A percentile compares a stretch with the other conserved stretches of the same genome.
phyloP scores from a whole-genome alignment of 1,140 invertebrate genomes.

The Pseudachorutes palmiensis region DNA sequence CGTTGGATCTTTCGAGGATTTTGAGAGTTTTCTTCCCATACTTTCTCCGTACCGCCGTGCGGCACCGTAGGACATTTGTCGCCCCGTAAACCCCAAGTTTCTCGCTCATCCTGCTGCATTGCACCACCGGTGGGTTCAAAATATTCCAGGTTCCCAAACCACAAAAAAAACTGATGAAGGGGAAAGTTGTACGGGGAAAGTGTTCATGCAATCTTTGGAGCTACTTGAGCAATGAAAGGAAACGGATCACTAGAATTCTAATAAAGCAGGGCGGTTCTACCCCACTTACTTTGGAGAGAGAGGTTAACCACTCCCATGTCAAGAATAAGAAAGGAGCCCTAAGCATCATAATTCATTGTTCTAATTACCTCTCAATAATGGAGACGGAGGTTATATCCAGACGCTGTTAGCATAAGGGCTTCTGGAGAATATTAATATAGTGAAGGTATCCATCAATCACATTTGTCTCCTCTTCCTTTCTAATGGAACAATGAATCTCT shows the following conservation, averaged over 20 bases:
- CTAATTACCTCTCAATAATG: background rate
- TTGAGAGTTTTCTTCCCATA: constrained; percentile 13
- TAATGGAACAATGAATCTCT: constrained; percentile 11
- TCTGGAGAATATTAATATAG: no score
- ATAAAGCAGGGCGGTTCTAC: background rate
- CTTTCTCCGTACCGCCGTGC: no score
- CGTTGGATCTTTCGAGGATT: constrained; percentile 26
- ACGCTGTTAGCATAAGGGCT: no score
- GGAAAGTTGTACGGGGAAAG: background rate
- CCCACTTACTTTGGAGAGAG: background rate
- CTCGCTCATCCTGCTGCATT: no score
- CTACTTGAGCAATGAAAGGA: background rate
- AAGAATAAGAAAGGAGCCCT: background rate
- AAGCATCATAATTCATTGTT: background rate
- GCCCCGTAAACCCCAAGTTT: no score
- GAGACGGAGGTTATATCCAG: no score
- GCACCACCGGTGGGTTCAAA: no score
- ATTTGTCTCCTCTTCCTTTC: background rate
- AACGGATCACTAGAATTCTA: background rate
- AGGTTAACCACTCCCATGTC: background rate
- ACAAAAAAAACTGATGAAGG: background rate
- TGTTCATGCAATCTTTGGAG: background rate
- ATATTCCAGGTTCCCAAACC: no score
- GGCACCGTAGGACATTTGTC: no score
- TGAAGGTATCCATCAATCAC: background rate